phyloP scores from a whole-genome alignment of 2,888 invertebrate species.

The Eristalinus aeneus region DNA sequence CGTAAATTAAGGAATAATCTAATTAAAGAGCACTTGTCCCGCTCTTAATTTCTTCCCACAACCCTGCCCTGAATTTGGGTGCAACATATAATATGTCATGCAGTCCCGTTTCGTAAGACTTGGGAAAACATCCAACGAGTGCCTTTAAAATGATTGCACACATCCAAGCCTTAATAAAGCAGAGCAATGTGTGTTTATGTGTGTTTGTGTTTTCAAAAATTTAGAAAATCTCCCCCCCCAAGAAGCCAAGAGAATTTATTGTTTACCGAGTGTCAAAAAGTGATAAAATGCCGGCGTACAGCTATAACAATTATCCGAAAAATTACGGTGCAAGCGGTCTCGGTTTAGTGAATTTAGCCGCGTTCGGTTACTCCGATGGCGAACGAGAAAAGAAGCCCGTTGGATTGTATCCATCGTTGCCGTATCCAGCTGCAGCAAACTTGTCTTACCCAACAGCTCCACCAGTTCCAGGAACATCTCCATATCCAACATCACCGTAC shows the following conservation, averaged over 20 bases:
- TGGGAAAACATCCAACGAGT: conserved; percentile 24
- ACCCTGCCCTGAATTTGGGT: too few species aligned
- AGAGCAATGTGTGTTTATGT: neutral
- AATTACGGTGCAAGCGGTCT: conserved; percentile 79
- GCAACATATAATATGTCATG: too few species aligned
- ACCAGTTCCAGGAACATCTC: conserved; percentile 57
- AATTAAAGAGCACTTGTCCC: too few species aligned
- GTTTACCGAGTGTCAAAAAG: neutral
- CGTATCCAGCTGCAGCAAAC: conserved; percentile 75
- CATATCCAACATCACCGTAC: conserved; percentile 69
- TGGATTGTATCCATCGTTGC: conserved; percentile 77
- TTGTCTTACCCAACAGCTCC: conserved; percentile 67
- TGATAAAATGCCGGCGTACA: conserved; percentile 56
- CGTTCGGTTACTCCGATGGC: conserved; percentile 76
- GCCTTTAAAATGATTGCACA: neutral
- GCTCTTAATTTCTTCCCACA: too few species aligned
- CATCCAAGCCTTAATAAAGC: neutral
- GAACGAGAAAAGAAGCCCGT: conserved; percentile 72
- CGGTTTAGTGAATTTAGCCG: conserved; percentile 78
- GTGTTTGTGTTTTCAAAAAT: neutral
- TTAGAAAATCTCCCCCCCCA: neutral
- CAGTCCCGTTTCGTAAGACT: too few species aligned
- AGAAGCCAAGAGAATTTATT: neutral
- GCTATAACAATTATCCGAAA: conserved; percentile 76
- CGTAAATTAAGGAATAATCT: too few species aligned